phyloP scores from a whole-genome alignment of 1,140 invertebrate genomes.

The Philopotamus ludificatus region DNA sequence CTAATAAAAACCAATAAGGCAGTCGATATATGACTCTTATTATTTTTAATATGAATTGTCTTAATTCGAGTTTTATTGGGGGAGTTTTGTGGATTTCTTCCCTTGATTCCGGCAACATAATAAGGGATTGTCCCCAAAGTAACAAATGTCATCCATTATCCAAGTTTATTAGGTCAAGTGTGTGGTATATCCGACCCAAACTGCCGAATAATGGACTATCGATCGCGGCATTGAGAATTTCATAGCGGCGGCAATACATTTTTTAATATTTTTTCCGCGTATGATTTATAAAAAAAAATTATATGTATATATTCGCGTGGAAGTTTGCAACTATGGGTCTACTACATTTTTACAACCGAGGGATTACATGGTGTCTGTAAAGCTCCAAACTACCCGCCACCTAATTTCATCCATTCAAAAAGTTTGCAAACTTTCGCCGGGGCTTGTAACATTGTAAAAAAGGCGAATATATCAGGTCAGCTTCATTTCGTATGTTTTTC shows the following conservation, averaged over 20 bases:
- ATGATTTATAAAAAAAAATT: no score
- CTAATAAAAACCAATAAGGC: no score
- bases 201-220: constrained; percentile 1
- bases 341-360: not conserved
- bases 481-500: no score
- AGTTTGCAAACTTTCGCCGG: constrained; percentile 35
- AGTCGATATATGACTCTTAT: no score
- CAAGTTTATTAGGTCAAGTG: constrained; percentile 30
- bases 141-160: constrained; percentile 34
- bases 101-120: constrained; percentile 29
- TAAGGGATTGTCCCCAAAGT: constrained; percentile 27
- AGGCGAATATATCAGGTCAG: no score
- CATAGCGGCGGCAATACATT: not conserved
- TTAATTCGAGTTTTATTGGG: no score
- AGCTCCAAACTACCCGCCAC: constrained; percentile 26
- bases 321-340: not conserved
- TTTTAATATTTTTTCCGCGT: no score
- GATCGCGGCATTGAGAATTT: not conserved
- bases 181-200: not conserved
- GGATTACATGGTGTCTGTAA: not conserved
- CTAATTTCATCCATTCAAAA: constrained; percentile 39
- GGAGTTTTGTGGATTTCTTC: no score
- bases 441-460: no score
- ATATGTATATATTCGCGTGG: no score
- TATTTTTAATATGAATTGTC: no score